Evolutionary conservation across 2,888 invertebrate species (phyloP).

Genomic region (Drosophila leonis): DNA sequence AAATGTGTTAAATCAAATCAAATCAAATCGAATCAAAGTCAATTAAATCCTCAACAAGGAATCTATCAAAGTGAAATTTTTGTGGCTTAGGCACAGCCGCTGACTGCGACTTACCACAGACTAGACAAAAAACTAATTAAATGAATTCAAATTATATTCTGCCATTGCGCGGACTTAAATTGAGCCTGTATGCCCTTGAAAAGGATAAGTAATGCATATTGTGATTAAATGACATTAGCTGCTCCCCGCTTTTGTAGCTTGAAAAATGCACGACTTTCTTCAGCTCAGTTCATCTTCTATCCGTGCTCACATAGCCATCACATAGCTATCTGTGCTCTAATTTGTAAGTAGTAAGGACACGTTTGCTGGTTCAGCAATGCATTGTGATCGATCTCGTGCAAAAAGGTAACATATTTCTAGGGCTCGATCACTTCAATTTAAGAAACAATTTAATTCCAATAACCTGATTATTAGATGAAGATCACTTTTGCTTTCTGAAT

Average conservation of each 20-base stretch:
- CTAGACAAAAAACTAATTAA: constrained; percentile 5
- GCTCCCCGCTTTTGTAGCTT: background rate
- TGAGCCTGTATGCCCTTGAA: background rate
- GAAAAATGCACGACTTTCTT: background rate
- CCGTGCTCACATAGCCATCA: background rate
- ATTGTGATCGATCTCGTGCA: background rate
- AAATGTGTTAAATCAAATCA: constrained; percentile 12
- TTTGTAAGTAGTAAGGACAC: background rate
- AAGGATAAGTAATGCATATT: too few relatives aligned
- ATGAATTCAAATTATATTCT: constrained; percentile 2
- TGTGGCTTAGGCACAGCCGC: constrained; percentile 14
- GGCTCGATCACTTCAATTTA: too few relatives aligned
- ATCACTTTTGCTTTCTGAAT: background rate
- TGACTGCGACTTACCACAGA: background rate
- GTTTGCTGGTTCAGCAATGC: background rate
- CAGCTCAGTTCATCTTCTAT: background rate
- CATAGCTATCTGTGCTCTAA: background rate
- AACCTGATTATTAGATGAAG: background rate
- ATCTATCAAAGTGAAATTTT: constrained; percentile 29
- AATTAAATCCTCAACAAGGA: constrained; percentile 30
- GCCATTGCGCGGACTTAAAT: background rate
- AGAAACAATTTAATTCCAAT: background rate
- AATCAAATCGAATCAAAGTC: constrained; percentile 5
- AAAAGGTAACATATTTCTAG: background rate
- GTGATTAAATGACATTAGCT: background rate